Base-by-base conservation (phyloP, 2,888 invertebrate genomes). In the Heliconius hortense region DNA sequence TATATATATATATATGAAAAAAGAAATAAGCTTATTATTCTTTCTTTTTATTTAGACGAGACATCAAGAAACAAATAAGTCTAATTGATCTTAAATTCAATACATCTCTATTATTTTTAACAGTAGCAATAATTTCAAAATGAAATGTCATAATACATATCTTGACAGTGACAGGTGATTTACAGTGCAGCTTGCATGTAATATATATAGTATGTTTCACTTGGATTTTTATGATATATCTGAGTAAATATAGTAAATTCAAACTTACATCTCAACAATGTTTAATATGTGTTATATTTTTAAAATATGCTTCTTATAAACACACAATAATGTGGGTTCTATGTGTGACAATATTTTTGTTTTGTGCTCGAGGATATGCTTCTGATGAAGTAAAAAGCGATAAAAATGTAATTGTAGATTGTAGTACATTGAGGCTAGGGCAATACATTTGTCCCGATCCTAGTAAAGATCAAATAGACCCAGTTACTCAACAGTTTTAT, bases 381-480 rank as follows among this genome's bases (percentile, higher is more conserved):
- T 90, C 91, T 21, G 91, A 88, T 81, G 92, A 92, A 79, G 85
- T 81, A 48, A 90, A 89, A 79, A 81, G 76, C 59, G 88, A 88
- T 74, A 87, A 88, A 76, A 71, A 73, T 53, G 84, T 84, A 10
- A 83, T 90, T 77, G 94, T 96, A 48, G 96, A 97, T 85, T 97
- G 97, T 86, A 96, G 91, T 83, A 96, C 95, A 70, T 89, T 98
- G 81, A 93, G 96, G 81, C 94, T 97, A 93, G 97, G 97, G 0
- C 97, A 98, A 84, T 98, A 95, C 83, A 94, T 97, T 78, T 98
- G 98, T 86, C 97, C 97, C 0, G 96, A 97, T 93, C 97, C 97
- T 10, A 94, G 93, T 79, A 90, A 94, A 81, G 95, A 95, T 82
- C 96, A 97, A 83, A 98, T 99, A 83, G 98, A 99, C 88, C 95